Base-by-base conservation (phyloP, 2,113 vertebrate species). In the Prolemur simus region DNA sequence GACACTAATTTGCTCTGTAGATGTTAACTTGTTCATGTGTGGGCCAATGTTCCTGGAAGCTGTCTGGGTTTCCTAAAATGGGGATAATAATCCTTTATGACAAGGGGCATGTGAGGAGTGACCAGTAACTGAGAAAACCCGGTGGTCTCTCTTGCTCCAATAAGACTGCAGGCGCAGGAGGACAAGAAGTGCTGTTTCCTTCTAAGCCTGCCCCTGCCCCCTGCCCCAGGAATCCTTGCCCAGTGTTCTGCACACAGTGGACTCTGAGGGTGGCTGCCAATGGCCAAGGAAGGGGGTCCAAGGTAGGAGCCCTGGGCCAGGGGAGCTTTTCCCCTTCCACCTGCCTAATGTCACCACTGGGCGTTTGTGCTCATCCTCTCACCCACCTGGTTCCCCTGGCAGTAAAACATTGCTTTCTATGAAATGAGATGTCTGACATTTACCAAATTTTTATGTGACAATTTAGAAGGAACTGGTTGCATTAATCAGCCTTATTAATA, bases 381-480 rank as follows among this genome's bases (percentile, higher is more conserved):
- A 3, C 95, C 89, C 96, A 37, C 77, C 86, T 0, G 12, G 71
- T 85, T 97, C 96, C 96, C 81, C 42, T 54, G 96, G 96, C 97
- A 95, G 80, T 98, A 96, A 98, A 98, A 84, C 6, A 45, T 52
- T 76, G 32, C 97, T 97, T 98, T 98, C 97, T 96, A 97, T 98
- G 98, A 98, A 98, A 98, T 98, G 98, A 97, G 98, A 89, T 66
- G 37, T 96, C 98, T 98, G 99, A 99, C 98, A 98, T 98, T 98
- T 98, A 98, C 98, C 98, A 98, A 97, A 94, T 97, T 97, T 98
- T 95, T 63, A 98, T 99, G 98, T 97, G 98, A 98, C 96, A 93
- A 96, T 98, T 99, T 97, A 96, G 98, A 98, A 95, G 93, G 96
- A 97, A 83, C 96, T n/a, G 15, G 98, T 96, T 97, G 96, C 97